Base-by-base conservation (phyloP, 2,113 vertebrate genomes). In the Nibea albiflora region DNA sequence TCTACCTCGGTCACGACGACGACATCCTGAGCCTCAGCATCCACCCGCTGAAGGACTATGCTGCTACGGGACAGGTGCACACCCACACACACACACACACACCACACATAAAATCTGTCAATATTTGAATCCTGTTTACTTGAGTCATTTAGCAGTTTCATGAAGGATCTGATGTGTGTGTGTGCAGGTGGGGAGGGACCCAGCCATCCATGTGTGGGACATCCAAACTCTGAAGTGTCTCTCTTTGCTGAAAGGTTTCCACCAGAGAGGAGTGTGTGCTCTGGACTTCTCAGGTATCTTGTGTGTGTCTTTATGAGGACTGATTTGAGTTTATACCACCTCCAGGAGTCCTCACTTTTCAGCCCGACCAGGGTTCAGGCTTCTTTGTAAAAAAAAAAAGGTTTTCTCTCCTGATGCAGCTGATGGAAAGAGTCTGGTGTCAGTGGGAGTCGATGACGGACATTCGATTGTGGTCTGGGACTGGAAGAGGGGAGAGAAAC, bases 401-500 rank as follows among this genome's bases (percentile, higher is more conserved):
- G 2, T 28, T 46, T 11, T 20, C 7, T 58, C 28, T 16, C 49
- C 70, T 74, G 31, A 20, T 54, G 44, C 93, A 99, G 98, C 95
- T 56, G 98, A 99, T 90, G 98, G 98, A 56, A 99, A 98, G 92
- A 97, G 92, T 84, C 92, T 99, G 93, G 96, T 97, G 80, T 99
- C 98, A 0, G 93, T 99, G 86, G 98, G 96, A 62, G 94, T 98
- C 61, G 98, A 98, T 81, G 97, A 99, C 78, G 95, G 94, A 81
- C 98, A 99, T 81, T 96, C 94, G 28, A 94, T 99, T 46, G 96
- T 99, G 3, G 94, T 97, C 78, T 99, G 98, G 98, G 98, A 99
- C 81, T 99, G 98, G 98, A 99, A 97, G 88, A 98, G 97, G 88
- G 98, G 98, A 85, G 98, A 99, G 92, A 98, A 97, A 76, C 94